A percentile compares a stretch with the other conserved stretches of the same genome.
phyloP scores from a whole-genome alignment of 2,888 invertebrate species.

The Synanthedon formicaeformis region DNA sequence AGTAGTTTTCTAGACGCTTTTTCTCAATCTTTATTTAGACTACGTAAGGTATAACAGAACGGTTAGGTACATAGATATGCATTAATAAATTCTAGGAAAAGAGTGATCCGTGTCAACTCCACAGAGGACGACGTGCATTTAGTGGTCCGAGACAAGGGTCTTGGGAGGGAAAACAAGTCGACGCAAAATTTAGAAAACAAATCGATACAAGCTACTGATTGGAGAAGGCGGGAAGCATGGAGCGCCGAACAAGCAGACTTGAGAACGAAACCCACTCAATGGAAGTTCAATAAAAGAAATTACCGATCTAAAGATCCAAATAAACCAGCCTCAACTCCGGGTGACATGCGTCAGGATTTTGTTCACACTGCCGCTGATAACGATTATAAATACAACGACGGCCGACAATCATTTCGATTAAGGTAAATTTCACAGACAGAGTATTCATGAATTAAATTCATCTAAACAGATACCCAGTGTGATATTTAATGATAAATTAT shows the following conservation, averaged over 20 bases:
- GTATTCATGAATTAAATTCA: too few species aligned
- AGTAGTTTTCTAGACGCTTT: conserved; percentile 1
- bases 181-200: conserved; percentile 80
- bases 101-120: conserved; percentile 80
- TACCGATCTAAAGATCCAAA: conserved; percentile 62
- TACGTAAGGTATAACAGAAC: conserved; percentile 22
- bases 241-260: conserved; percentile 80
- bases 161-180: conserved; percentile 80
- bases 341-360: conserved; percentile 60
- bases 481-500: too few species aligned
- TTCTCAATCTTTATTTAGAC: not conserved
- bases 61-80: conserved; percentile 67
- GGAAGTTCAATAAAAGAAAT: conserved; percentile 80
- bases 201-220: conserved; percentile 81
- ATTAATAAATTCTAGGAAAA: conserved; percentile 77
- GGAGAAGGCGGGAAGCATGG: conserved; percentile 88
- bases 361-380: conserved; percentile 58
- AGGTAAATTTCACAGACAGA: conserved; percentile 26
- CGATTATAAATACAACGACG: conserved; percentile 57
- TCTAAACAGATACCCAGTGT: too few species aligned
- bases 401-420: conserved; percentile 48
- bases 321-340: conserved; percentile 59
- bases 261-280: conserved; percentile 76
- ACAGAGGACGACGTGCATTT: conserved; percentile 81
- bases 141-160: conserved; percentile 78